Evolutionary conservation across 2,797 vertebrate genomes (phyloP).

Genomic region (Microchirus variegatus): DNA sequence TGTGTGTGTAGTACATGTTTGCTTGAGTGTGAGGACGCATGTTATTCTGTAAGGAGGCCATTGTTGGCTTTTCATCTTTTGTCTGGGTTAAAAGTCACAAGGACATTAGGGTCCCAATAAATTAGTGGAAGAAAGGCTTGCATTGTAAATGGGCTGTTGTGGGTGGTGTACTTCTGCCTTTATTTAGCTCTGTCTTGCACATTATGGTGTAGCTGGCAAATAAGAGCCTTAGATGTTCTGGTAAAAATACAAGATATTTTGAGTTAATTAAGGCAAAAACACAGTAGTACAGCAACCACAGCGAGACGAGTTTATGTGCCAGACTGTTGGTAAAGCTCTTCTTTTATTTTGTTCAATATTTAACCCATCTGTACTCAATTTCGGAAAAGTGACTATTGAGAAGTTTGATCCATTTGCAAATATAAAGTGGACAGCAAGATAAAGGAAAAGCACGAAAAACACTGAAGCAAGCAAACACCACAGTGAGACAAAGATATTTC

Average conservation of each 20-base stretch:
- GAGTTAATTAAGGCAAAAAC: conserved; percentile 69
- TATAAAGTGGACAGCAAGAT: conserved; percentile 79
- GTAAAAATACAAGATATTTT: conserved; percentile 69
- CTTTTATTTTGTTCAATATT: conserved; percentile 70
- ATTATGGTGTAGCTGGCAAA: conserved; percentile 62
- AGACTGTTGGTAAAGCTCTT: conserved; percentile 66
- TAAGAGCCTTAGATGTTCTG: conserved; percentile 69
- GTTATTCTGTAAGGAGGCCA: conserved; percentile 51
- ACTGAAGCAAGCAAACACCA: conserved; percentile 74
- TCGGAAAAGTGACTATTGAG: conserved; percentile 65
- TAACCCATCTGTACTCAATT: conserved; percentile 75
- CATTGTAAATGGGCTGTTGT: conserved; percentile 60
- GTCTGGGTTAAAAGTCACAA: conserved; percentile 69
- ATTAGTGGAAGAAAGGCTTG: conserved; percentile 77
- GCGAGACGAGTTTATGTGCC: conserved; percentile 69
- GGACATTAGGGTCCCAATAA: conserved; percentile 75
- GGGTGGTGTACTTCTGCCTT: conserved; percentile 68
- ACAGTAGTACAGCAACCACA: conserved; percentile 64
- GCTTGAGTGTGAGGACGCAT: conserved; percentile 23
- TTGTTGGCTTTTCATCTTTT: conserved; percentile 71
- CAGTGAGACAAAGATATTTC: conserved; percentile 85
- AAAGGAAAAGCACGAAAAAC: conserved; percentile 79
- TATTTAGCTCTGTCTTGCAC: conserved; percentile 68
- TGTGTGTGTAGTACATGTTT: conserved; percentile 23
- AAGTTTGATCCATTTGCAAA: conserved; percentile 77